Percentiles rank a stretch among this genome's conserved stretches.
phyloP scores from a whole-genome alignment of 2,797 vertebrate species.

The Eulemur coronatus region DNA sequence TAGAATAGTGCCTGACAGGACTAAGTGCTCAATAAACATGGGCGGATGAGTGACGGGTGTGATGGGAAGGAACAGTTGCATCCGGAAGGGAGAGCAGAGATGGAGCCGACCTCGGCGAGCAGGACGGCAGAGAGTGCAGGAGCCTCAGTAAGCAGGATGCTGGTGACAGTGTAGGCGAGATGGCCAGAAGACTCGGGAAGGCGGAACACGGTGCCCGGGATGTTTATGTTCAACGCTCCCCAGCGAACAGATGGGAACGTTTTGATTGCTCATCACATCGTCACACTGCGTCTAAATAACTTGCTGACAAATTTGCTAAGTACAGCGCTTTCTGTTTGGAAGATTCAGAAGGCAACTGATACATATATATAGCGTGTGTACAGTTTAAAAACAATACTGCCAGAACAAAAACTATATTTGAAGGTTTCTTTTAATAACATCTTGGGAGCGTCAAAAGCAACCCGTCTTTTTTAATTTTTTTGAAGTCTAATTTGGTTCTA shows the following conservation, averaged over 20 bases:
- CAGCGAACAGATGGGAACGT: neutral
- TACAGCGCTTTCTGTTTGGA: neutral
- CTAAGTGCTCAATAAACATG: accelerated
- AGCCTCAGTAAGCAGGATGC: accelerated
- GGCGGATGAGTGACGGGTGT: accelerated
- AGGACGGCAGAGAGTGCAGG: too few relatives aligned
- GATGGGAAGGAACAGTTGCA: accelerated
- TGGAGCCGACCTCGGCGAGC: accelerated
- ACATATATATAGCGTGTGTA: neutral
- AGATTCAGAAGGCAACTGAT: neutral
- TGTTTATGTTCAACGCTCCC: neutral
- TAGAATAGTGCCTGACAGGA: neutral
- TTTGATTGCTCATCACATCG: neutral
- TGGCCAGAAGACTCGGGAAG: neutral
- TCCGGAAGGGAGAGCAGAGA: accelerated
- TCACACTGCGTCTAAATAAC: neutral
- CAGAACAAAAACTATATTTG: neutral
- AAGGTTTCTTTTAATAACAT: slow-evolving; percentile 41
- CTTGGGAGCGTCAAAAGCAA: neutral
- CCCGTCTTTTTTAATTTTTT: neutral
- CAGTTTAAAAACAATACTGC: neutral
- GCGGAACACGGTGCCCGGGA: neutral
- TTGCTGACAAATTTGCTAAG: neutral
- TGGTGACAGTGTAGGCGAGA: accelerated
- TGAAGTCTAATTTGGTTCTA: neutral